Conservation (phyloP, 1,140 invertebrate genomes). For the Ceratina japonica region DNA sequence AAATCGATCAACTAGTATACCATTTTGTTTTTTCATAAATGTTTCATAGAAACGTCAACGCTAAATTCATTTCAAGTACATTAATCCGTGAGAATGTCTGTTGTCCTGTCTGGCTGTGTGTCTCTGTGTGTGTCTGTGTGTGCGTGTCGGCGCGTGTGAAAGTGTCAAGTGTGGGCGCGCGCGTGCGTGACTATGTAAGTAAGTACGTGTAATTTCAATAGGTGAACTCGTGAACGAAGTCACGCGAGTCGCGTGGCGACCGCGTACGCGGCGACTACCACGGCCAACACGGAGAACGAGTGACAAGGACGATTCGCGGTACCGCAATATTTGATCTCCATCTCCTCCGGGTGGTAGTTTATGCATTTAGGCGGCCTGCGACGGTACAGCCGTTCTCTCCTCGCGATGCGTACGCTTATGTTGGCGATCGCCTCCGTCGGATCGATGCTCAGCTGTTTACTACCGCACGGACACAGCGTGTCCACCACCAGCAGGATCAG, state of each 20-base stretch:
- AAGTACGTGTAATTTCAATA: conserved; percentile 38
- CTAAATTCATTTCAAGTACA: conserved; percentile 59
- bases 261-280: conserved; percentile 34
- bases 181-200: conserved; percentile 46
- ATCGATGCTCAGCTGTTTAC: conserved; percentile 89
- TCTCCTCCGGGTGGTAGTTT: conserved; percentile 93
- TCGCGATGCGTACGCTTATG: conserved; percentile 78
- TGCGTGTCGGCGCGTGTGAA: not conserved
- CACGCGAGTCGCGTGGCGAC: conserved; percentile 61
- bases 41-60: conserved; percentile 61
- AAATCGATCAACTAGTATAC: conserved; percentile 44
- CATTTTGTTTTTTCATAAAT: conserved; percentile 45
- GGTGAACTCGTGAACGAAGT: conserved; percentile 50
- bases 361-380: conserved; percentile 89
- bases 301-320: conserved; percentile 63
- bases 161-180: not conserved
- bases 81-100: conserved; percentile 51
- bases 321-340: conserved; percentile 87
- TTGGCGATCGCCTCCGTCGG: conserved; percentile 84
- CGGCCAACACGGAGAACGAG: conserved; percentile 47
- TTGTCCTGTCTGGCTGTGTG: not conserved
- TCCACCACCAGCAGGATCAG: conserved; percentile 93
- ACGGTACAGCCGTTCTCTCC: conserved; percentile 83
- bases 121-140: not conserved
- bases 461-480: conserved; percentile 92